Conservation (phyloP, 2,888 invertebrate genomes). For the Chymomyza procnemis region DNA sequence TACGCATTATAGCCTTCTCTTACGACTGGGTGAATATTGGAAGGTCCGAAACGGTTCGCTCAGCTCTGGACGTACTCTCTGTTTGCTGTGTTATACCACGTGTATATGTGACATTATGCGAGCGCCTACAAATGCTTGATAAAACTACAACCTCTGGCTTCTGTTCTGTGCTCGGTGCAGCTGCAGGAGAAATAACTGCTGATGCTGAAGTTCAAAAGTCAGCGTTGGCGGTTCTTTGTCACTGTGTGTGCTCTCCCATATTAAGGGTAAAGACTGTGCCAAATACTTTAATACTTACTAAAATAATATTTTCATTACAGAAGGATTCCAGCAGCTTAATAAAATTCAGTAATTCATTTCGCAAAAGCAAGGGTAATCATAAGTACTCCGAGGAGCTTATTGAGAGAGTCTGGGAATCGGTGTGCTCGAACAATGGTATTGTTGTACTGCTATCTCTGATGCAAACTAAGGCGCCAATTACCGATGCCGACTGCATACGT, state of each 20-base stretch:
- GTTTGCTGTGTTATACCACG: constrained; percentile 94
- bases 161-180: constrained; percentile 90
- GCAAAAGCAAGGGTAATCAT: constrained; percentile 80
- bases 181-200: constrained; percentile 93
- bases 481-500: constrained; percentile 96
- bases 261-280: constrained; percentile 81
- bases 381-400: constrained; percentile 90
- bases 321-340: constrained; percentile 40
- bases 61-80: constrained; percentile 91
- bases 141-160: constrained; percentile 87
- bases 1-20: constrained; percentile 92
- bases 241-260: constrained; percentile 95
- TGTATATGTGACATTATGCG: constrained; percentile 86
- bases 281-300: background rate
- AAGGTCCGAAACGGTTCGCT: constrained; percentile 88
- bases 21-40: constrained; percentile 92
- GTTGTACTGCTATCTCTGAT: constrained; percentile 94
- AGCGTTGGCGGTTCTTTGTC: constrained; percentile 92
- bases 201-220: constrained; percentile 96
- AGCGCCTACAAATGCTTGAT: constrained; percentile 87
- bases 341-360: constrained; percentile 65
- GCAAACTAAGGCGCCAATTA: constrained; percentile 95
- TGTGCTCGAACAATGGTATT: constrained; percentile 96
- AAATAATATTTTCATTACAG: background rate
- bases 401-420: constrained; percentile 95